phyloP scores from a whole-genome alignment of 2,888 invertebrate species.

The Nemoura dubitans region DNA sequence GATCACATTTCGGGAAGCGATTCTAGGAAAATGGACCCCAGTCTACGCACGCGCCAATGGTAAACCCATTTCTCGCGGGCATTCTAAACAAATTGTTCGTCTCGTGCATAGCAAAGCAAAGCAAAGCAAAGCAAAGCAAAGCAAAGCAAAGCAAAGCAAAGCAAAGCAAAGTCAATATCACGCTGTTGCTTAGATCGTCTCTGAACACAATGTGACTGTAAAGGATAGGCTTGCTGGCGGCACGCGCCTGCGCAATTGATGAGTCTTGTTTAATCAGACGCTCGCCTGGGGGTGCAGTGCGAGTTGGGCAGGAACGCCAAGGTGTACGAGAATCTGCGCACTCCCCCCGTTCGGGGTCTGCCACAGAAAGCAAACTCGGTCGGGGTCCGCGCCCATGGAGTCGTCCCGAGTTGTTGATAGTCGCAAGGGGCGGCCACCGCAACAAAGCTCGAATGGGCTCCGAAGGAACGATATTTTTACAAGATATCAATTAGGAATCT shows the following conservation, averaged over 20 bases:
- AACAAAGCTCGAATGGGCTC: no score
- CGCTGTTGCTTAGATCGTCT: background rate
- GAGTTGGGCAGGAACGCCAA: background rate
- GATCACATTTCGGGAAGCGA: background rate
- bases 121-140: background rate
- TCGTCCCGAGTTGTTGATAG: no score
- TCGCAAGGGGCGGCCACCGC: no score
- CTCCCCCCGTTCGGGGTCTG: no score
- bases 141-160: background rate
- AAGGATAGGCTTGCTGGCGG: background rate
- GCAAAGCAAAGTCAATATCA: background rate
- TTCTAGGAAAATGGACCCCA: background rate
- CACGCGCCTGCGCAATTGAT: no score
- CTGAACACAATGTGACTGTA: background rate
- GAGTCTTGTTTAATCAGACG: background rate
- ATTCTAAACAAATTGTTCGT: background rate
- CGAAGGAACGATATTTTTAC: no score
- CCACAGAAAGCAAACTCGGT: no score
- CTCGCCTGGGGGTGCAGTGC: background rate
- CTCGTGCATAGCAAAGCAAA: background rate
- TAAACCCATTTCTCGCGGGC: background rate
- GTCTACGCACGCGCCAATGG: background rate
- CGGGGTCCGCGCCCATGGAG: no score
- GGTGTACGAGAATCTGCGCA: no score
- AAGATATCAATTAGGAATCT: no score